Conservation (phyloP, 2,888 invertebrate genomes). For the Leptinotarsa juncta region DNA sequence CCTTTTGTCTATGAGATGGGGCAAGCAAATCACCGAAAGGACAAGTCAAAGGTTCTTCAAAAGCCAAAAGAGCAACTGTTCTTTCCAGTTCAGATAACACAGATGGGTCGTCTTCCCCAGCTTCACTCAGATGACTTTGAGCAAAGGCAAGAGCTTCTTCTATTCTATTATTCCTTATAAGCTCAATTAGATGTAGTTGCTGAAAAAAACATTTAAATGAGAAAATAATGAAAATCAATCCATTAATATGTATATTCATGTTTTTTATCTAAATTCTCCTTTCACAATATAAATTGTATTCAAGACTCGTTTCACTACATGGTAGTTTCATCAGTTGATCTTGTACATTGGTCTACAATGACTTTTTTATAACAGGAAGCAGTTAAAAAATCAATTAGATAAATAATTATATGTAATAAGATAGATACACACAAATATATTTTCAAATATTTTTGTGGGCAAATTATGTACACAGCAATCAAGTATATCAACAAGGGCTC, state of each 20-base stretch:
- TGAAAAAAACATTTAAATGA: conserved; percentile 57
- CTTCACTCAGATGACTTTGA: conserved; percentile 89
- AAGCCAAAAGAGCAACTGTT: conserved; percentile 93
- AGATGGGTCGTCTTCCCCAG: conserved; percentile 83
- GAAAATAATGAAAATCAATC: neutral
- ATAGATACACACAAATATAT: no score
- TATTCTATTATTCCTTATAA: conserved; percentile 85
- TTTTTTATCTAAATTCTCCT: neutral
- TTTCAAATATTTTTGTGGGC: no score
- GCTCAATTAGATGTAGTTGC: conserved; percentile 90
- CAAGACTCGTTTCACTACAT: no score
- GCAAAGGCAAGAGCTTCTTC: conserved; percentile 92
- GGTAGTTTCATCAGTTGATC: no score
- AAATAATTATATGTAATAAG: no score
- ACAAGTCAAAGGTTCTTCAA: conserved; percentile 94
- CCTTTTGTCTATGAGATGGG: conserved; percentile 94
- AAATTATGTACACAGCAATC: no score
- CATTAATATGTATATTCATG: neutral
- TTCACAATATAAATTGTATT: no score
- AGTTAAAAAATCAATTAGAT: no score
- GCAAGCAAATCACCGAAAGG: conserved; percentile 96
- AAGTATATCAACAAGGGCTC: no score
- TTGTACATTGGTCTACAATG: no score
- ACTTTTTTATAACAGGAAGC: no score
- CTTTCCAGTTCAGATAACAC: conserved; percentile 87